These are phyloP conservation scores for Electrophaes corylata DNA, from an alignment of 2,888 invertebrate genomes.

Conservation along the genomic window DNA sequence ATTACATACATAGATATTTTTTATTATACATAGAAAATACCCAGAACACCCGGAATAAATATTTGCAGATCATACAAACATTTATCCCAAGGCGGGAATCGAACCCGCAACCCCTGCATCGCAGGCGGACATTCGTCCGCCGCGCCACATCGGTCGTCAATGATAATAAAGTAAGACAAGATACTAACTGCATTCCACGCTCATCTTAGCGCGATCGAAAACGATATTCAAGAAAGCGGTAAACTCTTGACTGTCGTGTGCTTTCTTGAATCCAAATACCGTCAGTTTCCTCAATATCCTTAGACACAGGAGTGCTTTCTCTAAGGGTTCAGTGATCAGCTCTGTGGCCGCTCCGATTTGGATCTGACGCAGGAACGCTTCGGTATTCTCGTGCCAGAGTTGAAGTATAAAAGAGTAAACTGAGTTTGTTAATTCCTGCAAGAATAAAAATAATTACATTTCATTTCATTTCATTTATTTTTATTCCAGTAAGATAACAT, in stretches of 20 bases:
- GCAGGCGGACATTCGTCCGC: too few relatives aligned
- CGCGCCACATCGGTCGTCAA: too few relatives aligned
- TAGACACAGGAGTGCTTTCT: slow-evolving; percentile 91
- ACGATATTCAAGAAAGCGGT: slow-evolving; percentile 91
- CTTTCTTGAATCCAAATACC: slow-evolving; percentile 91
- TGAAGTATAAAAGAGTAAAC: slow-evolving; percentile 90
- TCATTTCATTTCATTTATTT: too few relatives aligned
- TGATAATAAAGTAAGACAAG: background rate
- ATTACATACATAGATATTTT: too few relatives aligned
- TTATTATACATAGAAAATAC: too few relatives aligned
- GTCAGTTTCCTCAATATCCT: slow-evolving; percentile 93
- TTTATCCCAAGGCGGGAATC: too few relatives aligned
- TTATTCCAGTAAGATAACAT: too few relatives aligned
- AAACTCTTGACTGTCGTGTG: slow-evolving; percentile 89
- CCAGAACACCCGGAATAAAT: too few relatives aligned
- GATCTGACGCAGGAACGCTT: slow-evolving; percentile 87
- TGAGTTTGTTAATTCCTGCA: slow-evolving; percentile 89
- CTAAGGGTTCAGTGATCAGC: slow-evolving; percentile 87
- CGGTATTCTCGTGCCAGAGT: slow-evolving; percentile 91
- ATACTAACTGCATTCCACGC: slow-evolving; percentile 92
- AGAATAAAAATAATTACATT: background rate
- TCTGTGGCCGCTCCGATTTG: slow-evolving; percentile 85
- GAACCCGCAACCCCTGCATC: too few relatives aligned
- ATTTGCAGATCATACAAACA: too few relatives aligned
- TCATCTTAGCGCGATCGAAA: slow-evolving; percentile 90